These are phyloP conservation scores for Trematomus bernacchii DNA, from an alignment of 2,797 vertebrate genomes.

Conservation along the genomic window DNA sequence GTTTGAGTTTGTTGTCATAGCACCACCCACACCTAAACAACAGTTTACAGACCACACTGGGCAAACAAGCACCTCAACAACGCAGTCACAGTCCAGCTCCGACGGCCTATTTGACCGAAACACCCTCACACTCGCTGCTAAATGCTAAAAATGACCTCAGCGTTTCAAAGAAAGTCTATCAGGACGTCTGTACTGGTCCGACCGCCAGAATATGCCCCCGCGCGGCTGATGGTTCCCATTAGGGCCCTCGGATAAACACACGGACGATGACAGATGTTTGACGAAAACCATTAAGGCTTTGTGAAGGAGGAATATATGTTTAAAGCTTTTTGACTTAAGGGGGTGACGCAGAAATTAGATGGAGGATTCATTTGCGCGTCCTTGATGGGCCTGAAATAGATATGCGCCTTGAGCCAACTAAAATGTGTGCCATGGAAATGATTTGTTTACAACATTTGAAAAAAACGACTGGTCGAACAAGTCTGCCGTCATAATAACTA, in stretches of 20 bases:
- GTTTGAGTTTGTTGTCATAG: constrained; percentile 75
- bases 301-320: constrained; percentile 48
- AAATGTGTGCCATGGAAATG: not conserved
- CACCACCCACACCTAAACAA: constrained; percentile 66
- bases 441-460: not conserved
- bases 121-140: constrained; percentile 12
- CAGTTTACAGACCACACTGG: constrained; percentile 65
- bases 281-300: constrained; percentile 59
- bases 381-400: constrained; percentile 35
- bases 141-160: constrained; percentile 25
- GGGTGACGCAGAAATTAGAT: constrained; percentile 42
- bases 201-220: constrained; percentile 30
- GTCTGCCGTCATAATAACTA: not conserved
- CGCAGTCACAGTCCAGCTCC: constrained; percentile 40
- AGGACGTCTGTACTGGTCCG: constrained; percentile 16
- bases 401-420: constrained; percentile 14
- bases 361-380: constrained; percentile 24
- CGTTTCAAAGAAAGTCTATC: constrained; percentile 5
- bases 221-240: constrained; percentile 68
- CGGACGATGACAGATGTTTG: constrained; percentile 71
- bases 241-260: constrained; percentile 68
- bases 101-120: constrained; percentile 49
- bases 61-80: constrained; percentile 60
- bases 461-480: not conserved
- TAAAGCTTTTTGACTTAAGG: constrained; percentile 48